These are phyloP conservation scores for Parapsyche elsis DNA, from an alignment of 1,140 invertebrate species.

Conservation along the genomic window DNA sequence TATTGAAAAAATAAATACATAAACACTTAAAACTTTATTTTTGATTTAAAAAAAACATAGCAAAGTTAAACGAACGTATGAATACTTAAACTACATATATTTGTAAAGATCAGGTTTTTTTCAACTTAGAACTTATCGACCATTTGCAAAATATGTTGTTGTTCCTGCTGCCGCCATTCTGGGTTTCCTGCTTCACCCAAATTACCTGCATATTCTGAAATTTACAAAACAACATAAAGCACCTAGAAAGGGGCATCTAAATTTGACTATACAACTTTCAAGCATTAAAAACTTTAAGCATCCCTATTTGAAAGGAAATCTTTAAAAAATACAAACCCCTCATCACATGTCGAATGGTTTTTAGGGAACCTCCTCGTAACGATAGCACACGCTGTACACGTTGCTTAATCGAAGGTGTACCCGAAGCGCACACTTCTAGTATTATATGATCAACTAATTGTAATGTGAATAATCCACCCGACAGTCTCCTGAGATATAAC, in stretches of 20 bases:
- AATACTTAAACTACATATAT: neutral
- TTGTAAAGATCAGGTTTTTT: neutral
- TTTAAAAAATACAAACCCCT: constrained; percentile 70
- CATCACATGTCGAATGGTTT: constrained; percentile 95
- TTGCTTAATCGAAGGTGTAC: constrained; percentile 83
- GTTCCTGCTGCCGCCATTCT: constrained; percentile 88
- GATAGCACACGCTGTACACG: constrained; percentile 90
- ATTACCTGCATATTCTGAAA: constrained; percentile 93
- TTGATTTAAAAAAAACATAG: too few relatives aligned
- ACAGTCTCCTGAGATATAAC: constrained; percentile 88
- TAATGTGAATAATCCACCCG: constrained; percentile 94
- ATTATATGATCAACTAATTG: constrained; percentile 97
- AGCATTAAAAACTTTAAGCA: too few relatives aligned
- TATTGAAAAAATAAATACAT: neutral
- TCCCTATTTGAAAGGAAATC: constrained; percentile 17
- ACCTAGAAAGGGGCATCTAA: too few relatives aligned
- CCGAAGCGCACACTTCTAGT: constrained; percentile 84
- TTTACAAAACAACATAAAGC: neutral
- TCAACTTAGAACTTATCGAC: constrained; percentile 90
- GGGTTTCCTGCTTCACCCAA: constrained; percentile 86
- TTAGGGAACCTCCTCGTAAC: constrained; percentile 88
- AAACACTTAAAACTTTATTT: too few relatives aligned
- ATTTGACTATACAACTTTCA: too few relatives aligned
- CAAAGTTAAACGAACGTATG: neutral
- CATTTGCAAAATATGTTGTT: constrained; percentile 91